Percentiles rank a stretch among this genome's conserved stretches.
phyloP scores from a whole-genome alignment of 1,140 invertebrate genomes.

The Euura lappo region DNA sequence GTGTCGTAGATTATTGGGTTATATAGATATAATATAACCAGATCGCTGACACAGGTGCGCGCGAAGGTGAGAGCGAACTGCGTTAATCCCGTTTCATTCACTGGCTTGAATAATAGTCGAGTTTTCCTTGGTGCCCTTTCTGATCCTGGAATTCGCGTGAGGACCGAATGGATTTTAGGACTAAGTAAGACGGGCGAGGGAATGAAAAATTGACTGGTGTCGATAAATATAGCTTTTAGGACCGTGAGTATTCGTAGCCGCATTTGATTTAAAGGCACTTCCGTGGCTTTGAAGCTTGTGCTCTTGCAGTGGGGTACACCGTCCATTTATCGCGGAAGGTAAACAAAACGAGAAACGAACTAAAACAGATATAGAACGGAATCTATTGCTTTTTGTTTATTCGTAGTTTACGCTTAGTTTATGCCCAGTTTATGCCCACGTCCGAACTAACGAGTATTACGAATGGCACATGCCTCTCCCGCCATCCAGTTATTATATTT shows the following conservation, averaged over 20 bases:
- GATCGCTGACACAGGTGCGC: too few species aligned
- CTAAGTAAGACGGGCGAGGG: too few species aligned
- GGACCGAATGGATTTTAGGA: too few species aligned
- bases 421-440: background rate
- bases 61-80: too few species aligned
- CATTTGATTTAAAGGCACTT: constrained; percentile 4
- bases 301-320: background rate
- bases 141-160: too few species aligned
- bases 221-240: constrained; percentile 5
- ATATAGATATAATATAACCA: too few species aligned
- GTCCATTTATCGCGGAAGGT: constrained; percentile 2
- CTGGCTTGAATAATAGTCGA: too few species aligned
- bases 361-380: constrained; percentile 5
- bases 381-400: constrained; percentile 5
- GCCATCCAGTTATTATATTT: constrained; percentile 37
- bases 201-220: background rate
- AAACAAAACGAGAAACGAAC: constrained; percentile 5
- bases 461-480: constrained; percentile 37
- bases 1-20: too few species aligned
- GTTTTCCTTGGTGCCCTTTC: too few species aligned
- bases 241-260: background rate
- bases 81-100: too few species aligned
- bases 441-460: constrained; percentile 27
- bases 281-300: constrained; percentile 4
- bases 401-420: background rate